A percentile compares a stretch with the other conserved stretches of the same genome.
Evolutionary conservation across 2,888 invertebrate genomes (phyloP).

Genomic region (Drosophila nr. perissopoda): DNA sequence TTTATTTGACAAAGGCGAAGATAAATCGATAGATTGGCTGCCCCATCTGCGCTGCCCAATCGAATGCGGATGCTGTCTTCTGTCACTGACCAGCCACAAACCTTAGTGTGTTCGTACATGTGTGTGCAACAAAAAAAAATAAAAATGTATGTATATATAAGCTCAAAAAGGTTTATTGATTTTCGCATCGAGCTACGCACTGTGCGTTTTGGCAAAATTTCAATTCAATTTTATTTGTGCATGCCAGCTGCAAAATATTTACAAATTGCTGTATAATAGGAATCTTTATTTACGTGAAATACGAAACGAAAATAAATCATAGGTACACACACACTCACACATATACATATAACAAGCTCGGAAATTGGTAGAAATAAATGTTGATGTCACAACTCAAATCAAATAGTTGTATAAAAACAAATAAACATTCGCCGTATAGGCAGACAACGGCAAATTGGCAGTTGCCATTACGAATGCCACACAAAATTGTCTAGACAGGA

Average conservation of each 20-base stretch:
- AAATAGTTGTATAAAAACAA: conserved; percentile 49
- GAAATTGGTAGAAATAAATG: conserved; percentile 39
- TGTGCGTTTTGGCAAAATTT: conserved; percentile 26
- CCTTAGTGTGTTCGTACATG: not conserved
- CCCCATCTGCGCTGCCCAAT: conserved; percentile 3
- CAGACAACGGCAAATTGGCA: conserved; percentile 26
- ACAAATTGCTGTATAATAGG: conserved; percentile 39
- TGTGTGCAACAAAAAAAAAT: not conserved
- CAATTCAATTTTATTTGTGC: conserved; percentile 44
- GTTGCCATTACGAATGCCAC: conserved; percentile 13
- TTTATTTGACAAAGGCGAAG: conserved; percentile 71
- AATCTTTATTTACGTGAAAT: conserved; percentile 57
- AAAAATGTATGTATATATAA: not conserved
- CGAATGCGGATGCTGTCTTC: conserved; percentile 17
- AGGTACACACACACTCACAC: conserved; percentile 14
- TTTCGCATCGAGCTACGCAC: conserved; percentile 44
- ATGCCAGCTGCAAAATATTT: conserved; percentile 61
- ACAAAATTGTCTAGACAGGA: conserved; percentile 60
- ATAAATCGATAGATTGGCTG: conserved; percentile 68
- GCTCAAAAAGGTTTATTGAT: conserved; percentile 56
- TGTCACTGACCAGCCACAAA: conserved; percentile 65
- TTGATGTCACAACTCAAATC: conserved; percentile 55
- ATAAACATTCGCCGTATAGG: conserved; percentile 18
- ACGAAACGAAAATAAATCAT: conserved; percentile 51
- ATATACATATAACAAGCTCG: not conserved